A percentile compares a stretch with the other conserved stretches of the same genome.
Evolutionary conservation across 2,113 vertebrate species (phyloP).

Genomic region (Cacatua alba): DNA sequence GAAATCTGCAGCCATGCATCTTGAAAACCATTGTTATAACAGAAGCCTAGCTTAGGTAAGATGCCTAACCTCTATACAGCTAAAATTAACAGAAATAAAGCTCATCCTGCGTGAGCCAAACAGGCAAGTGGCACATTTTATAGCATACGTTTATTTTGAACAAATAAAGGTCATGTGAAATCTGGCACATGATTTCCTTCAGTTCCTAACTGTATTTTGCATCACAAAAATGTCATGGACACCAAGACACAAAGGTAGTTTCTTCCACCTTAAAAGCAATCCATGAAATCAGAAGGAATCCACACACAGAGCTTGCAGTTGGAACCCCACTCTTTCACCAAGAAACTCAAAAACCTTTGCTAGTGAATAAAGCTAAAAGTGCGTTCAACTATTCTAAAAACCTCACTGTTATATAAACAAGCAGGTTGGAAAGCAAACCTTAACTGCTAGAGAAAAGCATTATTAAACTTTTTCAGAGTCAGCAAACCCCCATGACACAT

Average conservation of each 20-base stretch:
- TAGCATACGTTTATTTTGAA: background rate
- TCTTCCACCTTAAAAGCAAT: background rate
- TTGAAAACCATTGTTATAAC: background rate
- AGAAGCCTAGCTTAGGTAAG: background rate
- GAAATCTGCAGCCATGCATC: background rate
- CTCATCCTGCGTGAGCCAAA: rapidly evolving
- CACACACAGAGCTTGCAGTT: background rate
- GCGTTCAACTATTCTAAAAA: background rate
- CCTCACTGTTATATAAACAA: background rate
- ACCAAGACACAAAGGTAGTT: background rate
- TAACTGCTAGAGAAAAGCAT: background rate
- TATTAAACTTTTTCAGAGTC: background rate
- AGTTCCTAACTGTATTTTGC: background rate
- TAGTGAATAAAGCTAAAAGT: background rate
- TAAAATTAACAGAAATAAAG: background rate
- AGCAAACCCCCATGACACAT: background rate
- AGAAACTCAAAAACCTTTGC: background rate
- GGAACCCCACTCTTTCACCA: background rate
- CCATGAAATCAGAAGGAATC: background rate
- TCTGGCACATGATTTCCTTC: background rate
- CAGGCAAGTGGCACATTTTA: background rate
- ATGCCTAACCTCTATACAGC: background rate
- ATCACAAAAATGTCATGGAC: background rate
- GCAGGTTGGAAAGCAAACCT: background rate
- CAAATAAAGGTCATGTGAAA: background rate